phyloP scores from a whole-genome alignment of 2,113 vertebrate genomes.

The Globicephala melas region DNA sequence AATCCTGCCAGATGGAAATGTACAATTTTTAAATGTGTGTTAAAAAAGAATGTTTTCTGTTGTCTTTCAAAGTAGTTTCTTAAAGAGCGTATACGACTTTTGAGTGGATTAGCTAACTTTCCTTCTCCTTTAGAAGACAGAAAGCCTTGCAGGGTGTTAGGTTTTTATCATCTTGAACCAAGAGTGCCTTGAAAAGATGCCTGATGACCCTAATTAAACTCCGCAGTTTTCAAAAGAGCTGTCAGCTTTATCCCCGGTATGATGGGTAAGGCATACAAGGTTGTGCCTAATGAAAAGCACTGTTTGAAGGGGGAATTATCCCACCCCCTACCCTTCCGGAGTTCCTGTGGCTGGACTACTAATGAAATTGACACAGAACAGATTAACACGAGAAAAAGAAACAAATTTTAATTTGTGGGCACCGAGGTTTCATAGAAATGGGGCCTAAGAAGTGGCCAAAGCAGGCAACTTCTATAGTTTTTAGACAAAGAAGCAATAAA shows the following conservation, averaged over 20 bases:
- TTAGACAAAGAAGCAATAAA: not conserved
- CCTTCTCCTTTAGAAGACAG: not conserved
- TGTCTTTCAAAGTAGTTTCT: slow-evolving; percentile 34
- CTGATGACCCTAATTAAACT: not conserved
- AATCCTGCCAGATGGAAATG: not conserved
- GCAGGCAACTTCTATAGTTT: not conserved
- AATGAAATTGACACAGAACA: not conserved
- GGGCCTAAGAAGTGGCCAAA: not conserved
- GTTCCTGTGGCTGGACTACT: not conserved
- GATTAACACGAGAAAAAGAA: not conserved
- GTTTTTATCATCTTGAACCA: not conserved
- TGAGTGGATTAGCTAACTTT: not conserved
- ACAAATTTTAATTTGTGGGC: not conserved
- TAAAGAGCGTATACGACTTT: not conserved
- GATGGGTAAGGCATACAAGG: not conserved
- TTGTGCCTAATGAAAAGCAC: not conserved
- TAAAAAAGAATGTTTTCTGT: slow-evolving; percentile 18
- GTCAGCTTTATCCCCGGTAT: not conserved
- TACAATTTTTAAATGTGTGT: not conserved
- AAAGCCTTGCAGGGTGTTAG: not conserved
- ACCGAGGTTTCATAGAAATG: not conserved
- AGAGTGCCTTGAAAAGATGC: not conserved
- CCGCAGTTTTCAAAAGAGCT: not conserved
- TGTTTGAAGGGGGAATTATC: not conserved
- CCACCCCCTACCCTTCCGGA: not conserved